phyloP scores from a whole-genome alignment of 2,113 vertebrate genomes.

The Gracilinanus agilis region DNA sequence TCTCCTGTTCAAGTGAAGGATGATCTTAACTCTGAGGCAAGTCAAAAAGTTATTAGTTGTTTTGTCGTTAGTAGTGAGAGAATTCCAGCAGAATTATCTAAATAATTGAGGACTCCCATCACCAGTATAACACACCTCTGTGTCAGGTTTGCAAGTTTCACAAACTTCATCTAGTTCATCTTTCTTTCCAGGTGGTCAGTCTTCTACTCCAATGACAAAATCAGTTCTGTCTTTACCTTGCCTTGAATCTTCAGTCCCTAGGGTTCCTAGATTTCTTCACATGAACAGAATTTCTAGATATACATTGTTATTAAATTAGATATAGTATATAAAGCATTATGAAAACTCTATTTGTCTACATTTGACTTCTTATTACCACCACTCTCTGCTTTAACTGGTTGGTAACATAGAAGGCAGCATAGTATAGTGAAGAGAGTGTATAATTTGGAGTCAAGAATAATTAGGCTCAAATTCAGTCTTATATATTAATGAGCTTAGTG shows the following conservation, averaged over 20 bases:
- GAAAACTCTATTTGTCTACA: neutral
- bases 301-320: neutral
- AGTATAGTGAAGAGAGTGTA: neutral
- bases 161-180: neutral
- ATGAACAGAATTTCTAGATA: neutral
- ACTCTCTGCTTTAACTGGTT: neutral
- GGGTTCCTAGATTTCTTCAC: neutral
- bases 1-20: neutral
- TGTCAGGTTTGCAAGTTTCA: neutral
- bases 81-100: neutral
- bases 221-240: neutral
- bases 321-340: neutral
- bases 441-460: neutral
- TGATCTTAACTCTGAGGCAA: neutral
- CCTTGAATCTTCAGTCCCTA: neutral
- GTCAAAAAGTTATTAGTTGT: neutral
- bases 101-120: neutral
- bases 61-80: neutral
- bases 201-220: neutral
- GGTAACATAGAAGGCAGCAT: neutral
- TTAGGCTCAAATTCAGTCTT: neutral
- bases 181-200: neutral
- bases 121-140: neutral
- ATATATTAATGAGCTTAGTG: neutral
- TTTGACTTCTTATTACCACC: neutral